Percentiles rank a stretch among this genome's conserved stretches.
phyloP scores from a whole-genome alignment of 2,113 vertebrate genomes.

The Martes martes region DNA sequence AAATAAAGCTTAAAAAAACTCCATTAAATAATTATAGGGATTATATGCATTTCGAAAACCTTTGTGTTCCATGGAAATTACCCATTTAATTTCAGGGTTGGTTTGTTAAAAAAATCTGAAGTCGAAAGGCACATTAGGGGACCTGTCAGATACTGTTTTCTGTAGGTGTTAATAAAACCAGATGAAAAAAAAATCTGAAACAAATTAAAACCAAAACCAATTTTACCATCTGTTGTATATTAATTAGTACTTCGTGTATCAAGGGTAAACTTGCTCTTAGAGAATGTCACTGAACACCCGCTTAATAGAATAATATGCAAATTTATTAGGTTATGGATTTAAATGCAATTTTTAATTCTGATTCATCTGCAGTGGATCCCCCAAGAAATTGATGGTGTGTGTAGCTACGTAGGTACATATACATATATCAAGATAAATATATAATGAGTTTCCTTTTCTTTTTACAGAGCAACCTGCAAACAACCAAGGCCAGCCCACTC shows the following conservation, averaged over 20 bases:
- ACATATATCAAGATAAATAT: background rate
- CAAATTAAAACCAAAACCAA: slow-evolving; percentile 87
- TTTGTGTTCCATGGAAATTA: slow-evolving; percentile 83
- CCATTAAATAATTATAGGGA: slow-evolving; percentile 88
- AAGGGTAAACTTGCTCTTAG: slow-evolving; percentile 85
- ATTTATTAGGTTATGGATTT: slow-evolving; percentile 74
- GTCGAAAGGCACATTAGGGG: slow-evolving; percentile 81
- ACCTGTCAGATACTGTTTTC: slow-evolving; percentile 85
- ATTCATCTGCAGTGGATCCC: slow-evolving; percentile 58
- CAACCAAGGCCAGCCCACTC: slow-evolving; percentile 92
- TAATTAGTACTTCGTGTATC: slow-evolving; percentile 85
- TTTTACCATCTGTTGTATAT: slow-evolving; percentile 89
- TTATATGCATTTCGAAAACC: slow-evolving; percentile 83
- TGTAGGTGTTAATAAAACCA: slow-evolving; percentile 88
- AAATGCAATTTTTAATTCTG: slow-evolving; percentile 70
- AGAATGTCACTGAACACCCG: slow-evolving; percentile 83
- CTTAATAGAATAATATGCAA: slow-evolving; percentile 85
- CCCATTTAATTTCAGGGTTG: slow-evolving; percentile 87
- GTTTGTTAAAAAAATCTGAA: slow-evolving; percentile 82
- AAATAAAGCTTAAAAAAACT: slow-evolving; percentile 86
- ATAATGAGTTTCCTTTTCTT: slow-evolving; percentile 27
- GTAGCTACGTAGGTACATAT: background rate
- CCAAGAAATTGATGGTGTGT: background rate
- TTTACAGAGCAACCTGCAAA: slow-evolving; percentile 91
- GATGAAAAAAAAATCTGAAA: slow-evolving; percentile 80